Evolutionary conservation across 2,797 vertebrate genomes (phyloP).

Genomic region (Thalassophryne amazonica): DNA sequence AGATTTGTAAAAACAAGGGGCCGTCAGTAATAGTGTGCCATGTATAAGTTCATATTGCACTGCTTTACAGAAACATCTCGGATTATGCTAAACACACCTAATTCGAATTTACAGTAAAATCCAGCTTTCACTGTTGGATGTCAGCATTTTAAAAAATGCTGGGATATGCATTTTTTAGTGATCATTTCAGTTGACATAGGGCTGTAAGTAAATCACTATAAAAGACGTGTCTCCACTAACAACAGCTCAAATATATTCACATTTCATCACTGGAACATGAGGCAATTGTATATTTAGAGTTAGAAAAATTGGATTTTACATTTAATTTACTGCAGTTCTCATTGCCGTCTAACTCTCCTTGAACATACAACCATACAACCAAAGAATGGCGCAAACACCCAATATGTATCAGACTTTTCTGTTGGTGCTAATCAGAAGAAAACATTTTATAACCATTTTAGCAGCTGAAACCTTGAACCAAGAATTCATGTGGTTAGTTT

Average conservation of each 20-base stretch:
- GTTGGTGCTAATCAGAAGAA: too few relatives aligned
- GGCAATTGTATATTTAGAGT: constrained; percentile 2
- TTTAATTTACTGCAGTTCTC: constrained; percentile 10
- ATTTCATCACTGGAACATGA: not conserved
- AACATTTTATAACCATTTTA: too few relatives aligned
- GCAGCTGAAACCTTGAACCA: too few relatives aligned
- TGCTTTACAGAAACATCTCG: too few relatives aligned
- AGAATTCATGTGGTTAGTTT: too few relatives aligned
- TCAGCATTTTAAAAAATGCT: too few relatives aligned
- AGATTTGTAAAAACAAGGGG: constrained; percentile 27
- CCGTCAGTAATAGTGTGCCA: constrained; percentile 6
- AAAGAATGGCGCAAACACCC: too few relatives aligned
- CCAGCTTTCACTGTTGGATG: too few relatives aligned
- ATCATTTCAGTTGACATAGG: not conserved
- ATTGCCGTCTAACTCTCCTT: not conserved
- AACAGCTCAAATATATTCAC: constrained; percentile 4
- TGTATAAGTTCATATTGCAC: not conserved
- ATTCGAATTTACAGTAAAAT: too few relatives aligned
- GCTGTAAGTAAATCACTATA: not conserved
- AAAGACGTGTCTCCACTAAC: not conserved
- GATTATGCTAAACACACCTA: too few relatives aligned
- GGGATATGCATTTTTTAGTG: too few relatives aligned
- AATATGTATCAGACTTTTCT: too few relatives aligned
- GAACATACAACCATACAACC: not conserved
- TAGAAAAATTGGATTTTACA: constrained; percentile 11